A percentile compares a stretch with the other conserved stretches of the same genome.
These are phyloP conservation scores for Smutsia gigantea DNA, from an alignment of 2,797 vertebrate genomes.

Conservation along the genomic window DNA sequence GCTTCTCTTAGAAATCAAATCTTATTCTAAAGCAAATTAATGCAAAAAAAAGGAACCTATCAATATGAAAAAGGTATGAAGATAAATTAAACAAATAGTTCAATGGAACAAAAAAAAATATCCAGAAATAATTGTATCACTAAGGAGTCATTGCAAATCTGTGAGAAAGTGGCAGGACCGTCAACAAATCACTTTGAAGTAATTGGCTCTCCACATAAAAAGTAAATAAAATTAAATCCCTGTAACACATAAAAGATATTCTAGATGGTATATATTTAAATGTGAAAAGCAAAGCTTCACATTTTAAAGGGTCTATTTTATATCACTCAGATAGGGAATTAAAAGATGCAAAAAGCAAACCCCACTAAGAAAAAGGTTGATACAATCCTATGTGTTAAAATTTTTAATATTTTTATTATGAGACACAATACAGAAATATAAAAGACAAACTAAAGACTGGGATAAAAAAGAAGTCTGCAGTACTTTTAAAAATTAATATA, in stretches of 20 bases:
- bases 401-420: background rate
- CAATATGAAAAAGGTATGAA: background rate
- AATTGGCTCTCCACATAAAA: background rate
- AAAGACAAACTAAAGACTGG: background rate
- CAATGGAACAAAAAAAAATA: background rate
- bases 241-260: background rate
- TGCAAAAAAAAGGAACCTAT: background rate
- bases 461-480: background rate
- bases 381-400: background rate
- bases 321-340: background rate
- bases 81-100: background rate
- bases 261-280: background rate
- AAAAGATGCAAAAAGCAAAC: conserved; percentile 41
- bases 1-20: background rate
- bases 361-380: background rate
- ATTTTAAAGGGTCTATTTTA: conserved; percentile 17
- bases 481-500: background rate
- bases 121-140: background rate
- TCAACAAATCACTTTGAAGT: background rate
- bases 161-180: background rate
- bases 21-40: background rate
- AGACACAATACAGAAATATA: background rate
- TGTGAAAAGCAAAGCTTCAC: background rate
- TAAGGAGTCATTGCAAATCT: background rate
- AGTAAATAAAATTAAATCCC: conserved; percentile 20